phyloP scores from a whole-genome alignment of 2,113 vertebrate genomes.

The Arenaria interpres region DNA sequence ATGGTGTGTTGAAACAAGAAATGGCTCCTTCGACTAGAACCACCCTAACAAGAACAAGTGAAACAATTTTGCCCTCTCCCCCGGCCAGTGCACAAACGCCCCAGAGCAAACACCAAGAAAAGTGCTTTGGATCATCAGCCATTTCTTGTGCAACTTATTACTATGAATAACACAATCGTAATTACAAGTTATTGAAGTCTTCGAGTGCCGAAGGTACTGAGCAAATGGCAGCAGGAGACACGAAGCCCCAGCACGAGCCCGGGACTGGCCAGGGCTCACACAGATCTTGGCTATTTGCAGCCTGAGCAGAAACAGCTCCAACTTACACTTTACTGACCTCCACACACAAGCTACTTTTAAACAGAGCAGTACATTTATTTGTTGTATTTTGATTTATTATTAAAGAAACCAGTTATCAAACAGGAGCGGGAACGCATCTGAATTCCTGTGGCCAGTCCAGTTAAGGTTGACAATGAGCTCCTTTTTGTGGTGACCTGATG shows the following conservation, averaged over 20 bases:
- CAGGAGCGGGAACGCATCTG: not conserved
- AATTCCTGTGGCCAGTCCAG: not conserved
- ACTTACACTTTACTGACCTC: not conserved
- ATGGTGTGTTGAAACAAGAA: constrained; percentile 66
- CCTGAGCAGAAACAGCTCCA: not conserved
- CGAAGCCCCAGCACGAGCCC: not conserved
- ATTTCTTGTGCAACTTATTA: constrained; percentile 54
- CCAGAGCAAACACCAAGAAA: not conserved
- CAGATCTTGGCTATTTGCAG: not conserved
- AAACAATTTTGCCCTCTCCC: not conserved
- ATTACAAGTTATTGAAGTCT: constrained; percentile 4
- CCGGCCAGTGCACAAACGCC: not conserved
- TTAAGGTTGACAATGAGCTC: rapidly evolving
- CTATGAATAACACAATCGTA: not conserved
- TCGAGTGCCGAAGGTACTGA: constrained; percentile 43
- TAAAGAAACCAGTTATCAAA: not conserved
- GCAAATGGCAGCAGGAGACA: not conserved
- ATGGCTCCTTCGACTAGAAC: not conserved
- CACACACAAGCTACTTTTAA: not conserved
- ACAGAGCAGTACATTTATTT: rapidly evolving
- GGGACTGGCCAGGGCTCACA: not conserved
- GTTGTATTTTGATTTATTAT: not conserved
- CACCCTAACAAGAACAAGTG: not conserved
- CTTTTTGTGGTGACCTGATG: not conserved
- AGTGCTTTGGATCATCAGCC: not conserved